Base-by-base conservation (phyloP, 53 echinoderm and acorn worm genomes). In the Hippasteria phrygiana region DNA sequence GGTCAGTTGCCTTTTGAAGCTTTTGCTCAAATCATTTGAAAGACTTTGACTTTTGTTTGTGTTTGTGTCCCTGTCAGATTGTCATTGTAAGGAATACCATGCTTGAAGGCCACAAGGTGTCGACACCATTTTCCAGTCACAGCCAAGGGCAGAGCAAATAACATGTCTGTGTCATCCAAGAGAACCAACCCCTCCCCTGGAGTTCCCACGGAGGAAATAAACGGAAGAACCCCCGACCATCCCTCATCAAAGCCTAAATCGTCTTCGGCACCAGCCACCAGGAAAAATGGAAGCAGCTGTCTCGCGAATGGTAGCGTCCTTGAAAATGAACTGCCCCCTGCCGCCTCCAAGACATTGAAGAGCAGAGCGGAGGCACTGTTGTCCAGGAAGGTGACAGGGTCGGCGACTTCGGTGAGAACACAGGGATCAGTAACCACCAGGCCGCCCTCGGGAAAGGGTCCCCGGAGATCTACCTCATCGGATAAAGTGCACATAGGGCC, bases 401-500 rank as follows among this genome's bases (percentile, higher is more conserved):
- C 85, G 54, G 85, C 85, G 18, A 85, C 85, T 24, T 85, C 85
- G 0, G 85, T 85, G 46, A 85, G 85, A 71, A 85, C 85, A 14
- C 71, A 42, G 36, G 4, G 50, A 37, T n/a, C 48, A 11, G 36
- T 85, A 26, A 37, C 51, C 1, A 34, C 85, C n/a, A 85, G 71
- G 47, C 71, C 85, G 37, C 85, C 71, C 5, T 45, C 39, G 28
- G 64, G 81, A 69, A 85, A 85, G 43, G 85, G 70, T 70, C 85
- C 85, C 45, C 85, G 85, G 54, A 69, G 85, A 54, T 85, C 85
- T 85, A 85, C 85, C 85, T 85, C 85, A 70, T 69, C 85, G 11
- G 85, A 85, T 71, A 85, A 85, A 71, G 71, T 85, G 50, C 84
- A 84, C 36, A 48, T 34, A 85, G 85, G 71, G 34, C 20, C 71